phyloP scores from a whole-genome alignment of 2,113 vertebrate genomes.

The Macquaria australasica region DNA sequence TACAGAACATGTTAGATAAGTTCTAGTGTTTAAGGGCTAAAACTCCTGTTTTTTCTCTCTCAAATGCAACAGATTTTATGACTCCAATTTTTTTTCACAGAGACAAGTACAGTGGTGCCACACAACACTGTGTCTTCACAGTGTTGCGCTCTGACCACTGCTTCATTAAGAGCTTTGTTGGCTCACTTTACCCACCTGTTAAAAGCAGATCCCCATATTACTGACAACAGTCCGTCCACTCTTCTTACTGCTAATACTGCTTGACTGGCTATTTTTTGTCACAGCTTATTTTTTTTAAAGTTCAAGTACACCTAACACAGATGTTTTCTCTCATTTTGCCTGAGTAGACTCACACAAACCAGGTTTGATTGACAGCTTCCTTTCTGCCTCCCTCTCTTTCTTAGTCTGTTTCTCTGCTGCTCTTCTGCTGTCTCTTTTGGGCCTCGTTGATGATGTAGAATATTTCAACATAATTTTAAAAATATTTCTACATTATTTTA shows the following conservation, averaged over 20 bases:
- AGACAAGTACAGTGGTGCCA: not conserved
- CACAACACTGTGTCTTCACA: not conserved
- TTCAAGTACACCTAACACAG: not conserved
- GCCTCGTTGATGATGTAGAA: not conserved
- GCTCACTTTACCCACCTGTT: not conserved
- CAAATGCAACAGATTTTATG: not conserved
- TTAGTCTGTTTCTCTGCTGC: not conserved
- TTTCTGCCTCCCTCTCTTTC: not conserved
- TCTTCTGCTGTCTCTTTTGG: too few species aligned
- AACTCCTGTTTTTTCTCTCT: not conserved
- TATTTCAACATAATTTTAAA: not conserved
- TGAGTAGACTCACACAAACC: constrained; percentile 22
- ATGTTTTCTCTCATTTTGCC: constrained; percentile 51
- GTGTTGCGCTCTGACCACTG: not conserved
- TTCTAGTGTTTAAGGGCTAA: not conserved
- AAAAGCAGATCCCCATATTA: not conserved
- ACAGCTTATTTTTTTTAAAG: constrained; percentile 1
- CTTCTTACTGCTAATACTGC: not conserved
- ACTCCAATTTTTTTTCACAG: not conserved
- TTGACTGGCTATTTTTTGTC: constrained; percentile 11
- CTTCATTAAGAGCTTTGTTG: not conserved
- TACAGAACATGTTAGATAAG: not conserved
- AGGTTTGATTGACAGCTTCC: too few species aligned
- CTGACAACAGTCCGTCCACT: not conserved
- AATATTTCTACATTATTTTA: not conserved